phyloP scores from a whole-genome alignment of 1,140 invertebrate genomes.

The Listronotus bonariensis region DNA sequence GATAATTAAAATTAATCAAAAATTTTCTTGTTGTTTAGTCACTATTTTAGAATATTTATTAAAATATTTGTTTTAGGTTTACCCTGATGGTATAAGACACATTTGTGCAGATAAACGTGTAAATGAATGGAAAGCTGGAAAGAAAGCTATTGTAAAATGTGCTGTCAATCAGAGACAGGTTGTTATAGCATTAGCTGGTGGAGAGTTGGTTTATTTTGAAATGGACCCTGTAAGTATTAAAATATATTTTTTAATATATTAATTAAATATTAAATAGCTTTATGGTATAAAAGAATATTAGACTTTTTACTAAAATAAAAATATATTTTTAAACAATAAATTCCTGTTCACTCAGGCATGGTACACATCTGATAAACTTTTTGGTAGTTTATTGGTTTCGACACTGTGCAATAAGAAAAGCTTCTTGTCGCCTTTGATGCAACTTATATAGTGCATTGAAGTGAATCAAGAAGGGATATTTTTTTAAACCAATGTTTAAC shows the following conservation, averaged over 20 bases:
- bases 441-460: slow-evolving; percentile 42
- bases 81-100: slow-evolving; percentile 98
- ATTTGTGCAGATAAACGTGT: slow-evolving; percentile 97
- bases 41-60: too few relatives aligned
- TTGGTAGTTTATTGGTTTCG: slow-evolving; percentile 17
- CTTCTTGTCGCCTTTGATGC: slow-evolving; percentile 49
- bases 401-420: slow-evolving; percentile 42
- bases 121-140: slow-evolving; percentile 98
- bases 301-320: too few relatives aligned
- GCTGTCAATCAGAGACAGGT: slow-evolving; percentile 98
- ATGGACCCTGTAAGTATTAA: slow-evolving; percentile 90
- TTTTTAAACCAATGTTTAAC: not conserved
- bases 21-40: too few relatives aligned
- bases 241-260: too few relatives aligned
- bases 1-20: slow-evolving; percentile 57
- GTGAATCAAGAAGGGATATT: slow-evolving; percentile 48
- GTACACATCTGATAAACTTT: slow-evolving; percentile 10
- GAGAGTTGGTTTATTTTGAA: slow-evolving; percentile 99
- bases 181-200: slow-evolving; percentile 95
- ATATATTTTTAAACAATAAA: too few relatives aligned
- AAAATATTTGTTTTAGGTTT: slow-evolving; percentile 59
- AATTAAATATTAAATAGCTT: too few relatives aligned
- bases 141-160: slow-evolving; percentile 96
- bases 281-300: too few relatives aligned
- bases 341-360: slow-evolving; percentile 3